Evolutionary conservation across 2,113 vertebrate species (phyloP).

Genomic region (Pitta sordida): DNA sequence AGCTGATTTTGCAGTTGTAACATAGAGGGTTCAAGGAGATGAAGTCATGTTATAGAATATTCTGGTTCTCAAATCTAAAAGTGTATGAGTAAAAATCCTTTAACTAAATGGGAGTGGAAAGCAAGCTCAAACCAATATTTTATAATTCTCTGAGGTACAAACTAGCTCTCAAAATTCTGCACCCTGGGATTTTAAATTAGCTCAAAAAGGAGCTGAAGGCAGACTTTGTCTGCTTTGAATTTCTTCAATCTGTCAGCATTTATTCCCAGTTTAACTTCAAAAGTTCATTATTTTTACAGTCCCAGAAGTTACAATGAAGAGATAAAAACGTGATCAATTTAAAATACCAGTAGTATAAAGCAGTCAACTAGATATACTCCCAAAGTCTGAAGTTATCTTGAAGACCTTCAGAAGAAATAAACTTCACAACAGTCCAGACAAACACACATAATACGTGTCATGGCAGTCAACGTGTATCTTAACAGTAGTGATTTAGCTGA

Average conservation of each 20-base stretch:
- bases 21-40: background rate
- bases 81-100: background rate
- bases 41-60: background rate
- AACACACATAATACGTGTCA: fast-evolving
- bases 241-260: background rate
- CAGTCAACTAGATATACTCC: background rate
- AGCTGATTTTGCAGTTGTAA: background rate
- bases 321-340: background rate
- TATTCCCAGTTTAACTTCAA: background rate
- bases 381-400: background rate
- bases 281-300: background rate
- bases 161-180: background rate
- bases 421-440: background rate
- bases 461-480: background rate
- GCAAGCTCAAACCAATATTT: background rate
- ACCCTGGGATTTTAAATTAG: background rate
- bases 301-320: background rate
- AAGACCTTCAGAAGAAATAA: background rate
- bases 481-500: background rate
- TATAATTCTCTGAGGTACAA: background rate
- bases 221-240: background rate
- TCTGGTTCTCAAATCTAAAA: background rate
- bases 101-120: background rate
- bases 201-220: background rate
- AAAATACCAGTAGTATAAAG: background rate